Percentiles rank a stretch among this genome's conserved stretches.
Conservation (phyloP, 1,140 invertebrate species). For the Thaumatotibia leucotreta region DNA sequence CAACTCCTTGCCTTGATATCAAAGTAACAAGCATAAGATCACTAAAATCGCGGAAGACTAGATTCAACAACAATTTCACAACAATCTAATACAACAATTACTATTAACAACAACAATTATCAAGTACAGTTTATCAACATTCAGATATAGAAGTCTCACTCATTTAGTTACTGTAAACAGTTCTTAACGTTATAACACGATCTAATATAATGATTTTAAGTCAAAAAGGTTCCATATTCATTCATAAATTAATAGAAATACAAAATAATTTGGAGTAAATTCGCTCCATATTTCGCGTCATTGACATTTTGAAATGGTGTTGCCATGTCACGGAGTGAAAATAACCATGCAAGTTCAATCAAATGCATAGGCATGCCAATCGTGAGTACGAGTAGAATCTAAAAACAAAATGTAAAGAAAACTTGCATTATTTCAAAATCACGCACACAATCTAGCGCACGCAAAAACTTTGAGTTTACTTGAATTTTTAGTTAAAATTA, state of each 20-base stretch:
- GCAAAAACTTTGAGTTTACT: no score
- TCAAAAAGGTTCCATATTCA: conserved; percentile 42
- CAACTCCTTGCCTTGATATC: conserved; percentile 32
- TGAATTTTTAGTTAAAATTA: no score
- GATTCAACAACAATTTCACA: conserved; percentile 22
- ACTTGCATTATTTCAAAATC: no score
- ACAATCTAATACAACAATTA: conserved; percentile 32
- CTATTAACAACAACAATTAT: conserved; percentile 29
- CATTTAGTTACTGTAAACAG: background rate
- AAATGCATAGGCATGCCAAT: no score
- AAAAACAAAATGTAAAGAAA: no score
- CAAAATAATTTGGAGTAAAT: conserved; percentile 45
- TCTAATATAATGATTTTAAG: conserved; percentile 19
- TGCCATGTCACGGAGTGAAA: conserved; percentile 22
- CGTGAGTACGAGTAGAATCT: no score
- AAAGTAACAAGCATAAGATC: conserved; percentile 32
- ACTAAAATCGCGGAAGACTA: conserved; percentile 39
- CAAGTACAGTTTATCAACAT: conserved; percentile 18
- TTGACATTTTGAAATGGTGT: conserved; percentile 48
- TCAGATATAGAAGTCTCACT: background rate
- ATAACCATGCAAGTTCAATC: background rate
- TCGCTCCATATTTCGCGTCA: conserved; percentile 54
- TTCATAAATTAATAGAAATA: conserved; percentile 53
- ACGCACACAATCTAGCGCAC: no score
- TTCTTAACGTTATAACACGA: conserved; percentile 14